phyloP scores from a whole-genome alignment of 2,113 vertebrate species.

The Oreochromis tanganicae region DNA sequence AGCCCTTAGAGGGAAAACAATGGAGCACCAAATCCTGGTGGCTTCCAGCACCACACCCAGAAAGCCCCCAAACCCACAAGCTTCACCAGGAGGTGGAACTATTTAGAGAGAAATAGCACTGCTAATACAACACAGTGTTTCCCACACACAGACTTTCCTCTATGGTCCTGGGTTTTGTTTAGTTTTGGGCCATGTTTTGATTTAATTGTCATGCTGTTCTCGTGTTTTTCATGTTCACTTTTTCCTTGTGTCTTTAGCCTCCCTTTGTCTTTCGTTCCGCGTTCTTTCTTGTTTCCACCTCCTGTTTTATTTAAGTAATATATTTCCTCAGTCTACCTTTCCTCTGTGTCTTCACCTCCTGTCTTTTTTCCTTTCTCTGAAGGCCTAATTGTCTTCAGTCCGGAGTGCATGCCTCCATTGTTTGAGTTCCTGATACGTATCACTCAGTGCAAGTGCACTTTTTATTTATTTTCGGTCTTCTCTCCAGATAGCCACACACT shows the following conservation, averaged over 20 bases:
- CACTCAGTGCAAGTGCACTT: not conserved
- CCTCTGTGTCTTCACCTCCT: not conserved
- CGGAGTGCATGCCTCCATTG: not conserved
- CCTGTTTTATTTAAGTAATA: not conserved
- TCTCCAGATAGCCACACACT: not conserved
- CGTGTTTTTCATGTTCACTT: not conserved
- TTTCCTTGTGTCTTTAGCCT: not conserved
- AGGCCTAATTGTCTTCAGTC: not conserved
- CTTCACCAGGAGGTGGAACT: not conserved
- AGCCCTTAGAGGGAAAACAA: conserved; percentile 36
- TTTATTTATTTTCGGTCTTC: not conserved
- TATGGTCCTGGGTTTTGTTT: not conserved
- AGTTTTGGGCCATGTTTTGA: not conserved
- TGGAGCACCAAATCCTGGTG: conserved; percentile 1
- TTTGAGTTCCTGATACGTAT: not conserved
- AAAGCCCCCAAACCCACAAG: not conserved
- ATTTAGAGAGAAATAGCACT: not conserved
- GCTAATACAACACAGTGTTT: not conserved
- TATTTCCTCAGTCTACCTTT: not conserved
- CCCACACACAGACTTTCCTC: not conserved
- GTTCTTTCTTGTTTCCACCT: not conserved
- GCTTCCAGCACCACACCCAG: conserved; percentile 7
- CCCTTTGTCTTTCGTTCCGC: fast-evolving
- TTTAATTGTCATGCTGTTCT: not conserved
- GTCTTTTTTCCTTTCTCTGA: not conserved